Evolutionary conservation across 2,113 vertebrate genomes (phyloP).

Genomic region (Craseonycteris thonglongyai): DNA sequence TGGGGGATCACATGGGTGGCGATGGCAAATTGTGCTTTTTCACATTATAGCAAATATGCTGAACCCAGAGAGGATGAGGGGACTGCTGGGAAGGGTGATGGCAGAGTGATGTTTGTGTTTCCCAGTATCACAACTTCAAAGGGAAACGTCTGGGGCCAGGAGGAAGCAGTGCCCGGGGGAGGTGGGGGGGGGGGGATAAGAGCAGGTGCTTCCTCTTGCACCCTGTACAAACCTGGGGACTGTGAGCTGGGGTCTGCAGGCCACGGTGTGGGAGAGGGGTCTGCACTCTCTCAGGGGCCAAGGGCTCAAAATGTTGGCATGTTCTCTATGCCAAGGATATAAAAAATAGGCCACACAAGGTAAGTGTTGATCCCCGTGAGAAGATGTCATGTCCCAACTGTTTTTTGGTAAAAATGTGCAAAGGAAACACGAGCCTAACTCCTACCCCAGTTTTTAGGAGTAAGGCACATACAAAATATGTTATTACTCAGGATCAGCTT

Average conservation of each 20-base stretch:
- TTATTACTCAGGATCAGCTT: not conserved
- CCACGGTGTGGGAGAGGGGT: not conserved
- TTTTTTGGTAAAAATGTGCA: not conserved
- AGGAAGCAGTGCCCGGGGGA: too few relatives aligned
- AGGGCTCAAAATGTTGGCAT: not conserved
- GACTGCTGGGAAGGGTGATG: not conserved
- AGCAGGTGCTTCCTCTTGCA: not conserved
- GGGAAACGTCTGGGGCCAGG: not conserved
- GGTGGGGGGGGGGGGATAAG: not conserved
- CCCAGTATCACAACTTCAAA: constrained; percentile 37
- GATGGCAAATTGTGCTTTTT: constrained; percentile 54
- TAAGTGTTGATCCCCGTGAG: not conserved
- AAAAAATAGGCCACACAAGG: not conserved
- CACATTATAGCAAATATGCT: constrained; percentile 35
- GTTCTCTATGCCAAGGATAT: not conserved
- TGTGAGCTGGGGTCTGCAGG: not conserved
- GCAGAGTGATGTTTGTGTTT: constrained; percentile 10
- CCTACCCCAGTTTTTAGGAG: not conserved
- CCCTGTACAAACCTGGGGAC: not conserved
- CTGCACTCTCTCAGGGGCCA: not conserved
- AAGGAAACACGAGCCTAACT: not conserved
- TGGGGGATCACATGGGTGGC: not conserved
- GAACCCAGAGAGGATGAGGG: not conserved
- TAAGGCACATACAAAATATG: not conserved
- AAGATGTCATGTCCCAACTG: not conserved